A percentile compares a stretch with the other conserved stretches of the same genome.
Conservation (phyloP, 2,888 invertebrate genomes). For the Minunthozetes semirufus region DNA sequence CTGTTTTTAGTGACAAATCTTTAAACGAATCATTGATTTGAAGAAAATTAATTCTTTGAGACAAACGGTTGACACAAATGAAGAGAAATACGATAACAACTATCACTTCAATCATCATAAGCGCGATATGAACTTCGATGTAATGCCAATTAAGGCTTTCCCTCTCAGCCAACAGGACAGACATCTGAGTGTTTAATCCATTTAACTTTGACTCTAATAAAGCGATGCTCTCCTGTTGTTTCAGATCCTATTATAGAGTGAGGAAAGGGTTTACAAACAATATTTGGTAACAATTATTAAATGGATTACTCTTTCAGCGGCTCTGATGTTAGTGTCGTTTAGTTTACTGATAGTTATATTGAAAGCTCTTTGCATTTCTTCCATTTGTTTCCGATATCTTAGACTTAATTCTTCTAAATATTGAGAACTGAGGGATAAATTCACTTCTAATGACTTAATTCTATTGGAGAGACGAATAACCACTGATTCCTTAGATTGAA, state of each 20-base stretch:
- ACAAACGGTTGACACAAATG: constrained; percentile 14
- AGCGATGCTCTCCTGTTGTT: constrained; percentile 43
- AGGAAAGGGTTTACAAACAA: constrained; percentile 17
- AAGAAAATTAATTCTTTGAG: neutral
- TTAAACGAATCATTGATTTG: neutral
- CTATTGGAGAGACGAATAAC: constrained; percentile 90
- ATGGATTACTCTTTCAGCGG: constrained; percentile 53
- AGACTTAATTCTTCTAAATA: constrained; percentile 93
- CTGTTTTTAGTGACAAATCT: neutral
- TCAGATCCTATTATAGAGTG: constrained; percentile 41
- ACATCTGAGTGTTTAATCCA: constrained; percentile 39
- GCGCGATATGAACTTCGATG: constrained; percentile 46
- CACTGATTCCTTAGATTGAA: constrained; percentile 78
- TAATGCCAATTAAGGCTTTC: constrained; percentile 41
- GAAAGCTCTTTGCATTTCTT: constrained; percentile 69
- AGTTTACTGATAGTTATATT: constrained; percentile 57
- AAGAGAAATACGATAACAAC: constrained; percentile 45
- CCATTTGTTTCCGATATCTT: constrained; percentile 90
- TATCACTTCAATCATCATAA: constrained; percentile 46
- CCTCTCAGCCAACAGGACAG: constrained; percentile 39
- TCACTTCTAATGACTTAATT: constrained; percentile 89
- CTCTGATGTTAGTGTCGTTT: constrained; percentile 51
- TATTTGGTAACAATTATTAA: neutral
- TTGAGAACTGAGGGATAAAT: constrained; percentile 92
- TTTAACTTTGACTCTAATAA: constrained; percentile 41